phyloP scores from a whole-genome alignment of 1,140 invertebrate genomes.

The Nasonia longicornis region DNA sequence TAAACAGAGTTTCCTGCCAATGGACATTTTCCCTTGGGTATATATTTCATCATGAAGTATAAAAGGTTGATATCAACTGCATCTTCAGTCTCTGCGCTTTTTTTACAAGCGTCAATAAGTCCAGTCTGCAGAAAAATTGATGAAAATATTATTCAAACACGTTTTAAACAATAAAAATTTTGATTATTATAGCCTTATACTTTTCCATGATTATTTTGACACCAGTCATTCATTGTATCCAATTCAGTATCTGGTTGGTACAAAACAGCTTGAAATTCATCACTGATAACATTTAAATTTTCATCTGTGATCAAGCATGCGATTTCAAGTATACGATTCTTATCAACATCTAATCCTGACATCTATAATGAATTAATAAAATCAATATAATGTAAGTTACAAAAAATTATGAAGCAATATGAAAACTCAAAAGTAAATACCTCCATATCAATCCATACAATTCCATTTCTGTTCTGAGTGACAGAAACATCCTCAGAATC shows the following conservation, averaged over 20 bases:
- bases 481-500: not conserved
- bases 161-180: not conserved
- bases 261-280: slow-evolving; percentile 84
- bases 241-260: slow-evolving; percentile 82
- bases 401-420: not conserved
- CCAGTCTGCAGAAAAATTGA: slow-evolving; percentile 74
- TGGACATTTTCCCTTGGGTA: slow-evolving; percentile 74
- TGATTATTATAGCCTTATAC: slow-evolving; percentile 38
- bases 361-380: slow-evolving; percentile 54
- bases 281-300: slow-evolving; percentile 83
- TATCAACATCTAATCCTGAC: slow-evolving; percentile 78
- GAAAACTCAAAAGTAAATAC: slow-evolving; percentile 47
- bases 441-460: slow-evolving; percentile 63
- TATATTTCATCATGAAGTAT: slow-evolving; percentile 79
- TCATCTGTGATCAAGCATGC: slow-evolving; percentile 89
- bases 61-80: slow-evolving; percentile 80
- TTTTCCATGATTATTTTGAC: slow-evolving; percentile 77
- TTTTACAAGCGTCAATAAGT: slow-evolving; percentile 76
- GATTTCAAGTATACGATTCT: slow-evolving; percentile 87
- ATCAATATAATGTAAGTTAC: not conserved
- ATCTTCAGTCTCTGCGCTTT: slow-evolving; percentile 76
- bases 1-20: slow-evolving; percentile 92
- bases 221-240: slow-evolving; percentile 87
- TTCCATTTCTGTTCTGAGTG: slow-evolving; percentile 32
- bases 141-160: not conserved